Conservation (phyloP, 2,888 invertebrate species). For the Carterocephalus palaemon region DNA sequence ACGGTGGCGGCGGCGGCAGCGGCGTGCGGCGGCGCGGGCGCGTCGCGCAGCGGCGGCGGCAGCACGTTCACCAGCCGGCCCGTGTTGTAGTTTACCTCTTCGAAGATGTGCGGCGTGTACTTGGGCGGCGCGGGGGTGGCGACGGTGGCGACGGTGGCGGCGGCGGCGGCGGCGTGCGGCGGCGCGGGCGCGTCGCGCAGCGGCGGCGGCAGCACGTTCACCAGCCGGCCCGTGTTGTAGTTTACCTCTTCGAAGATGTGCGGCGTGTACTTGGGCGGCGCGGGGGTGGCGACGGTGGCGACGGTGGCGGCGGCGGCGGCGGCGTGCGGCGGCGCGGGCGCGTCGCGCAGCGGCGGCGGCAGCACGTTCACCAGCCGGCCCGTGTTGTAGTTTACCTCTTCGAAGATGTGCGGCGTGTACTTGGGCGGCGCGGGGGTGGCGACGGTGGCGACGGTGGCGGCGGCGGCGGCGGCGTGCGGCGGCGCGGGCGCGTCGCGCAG, state of each 20-base stretch:
- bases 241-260: too few species aligned
- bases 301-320: constrained; percentile 45
- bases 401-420: constrained; percentile 91
- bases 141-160: constrained; percentile 41
- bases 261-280: constrained; percentile 90
- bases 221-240: constrained; percentile 92
- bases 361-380: constrained; percentile 87
- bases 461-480: constrained; percentile 45
- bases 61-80: constrained; percentile 87
- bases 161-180: constrained; percentile 45
- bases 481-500: constrained; percentile 73
- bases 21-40: constrained; percentile 46
- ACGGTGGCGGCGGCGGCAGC: constrained; percentile 45
- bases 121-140: constrained; percentile 81
- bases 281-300: constrained; percentile 42
- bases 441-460: constrained; percentile 41
- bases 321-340: constrained; percentile 46
- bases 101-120: constrained; percentile 91
- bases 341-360: constrained; percentile 82
- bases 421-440: constrained; percentile 81
- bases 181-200: constrained; percentile 73
- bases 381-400: constrained; percentile 97
- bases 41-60: constrained; percentile 82
- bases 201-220: constrained; percentile 85
- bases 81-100: constrained; percentile 97